A percentile compares a stretch with the other conserved stretches of the same genome.
phyloP scores from a whole-genome alignment of 2,797 vertebrate genomes.

The Bradypodion ventrale region DNA sequence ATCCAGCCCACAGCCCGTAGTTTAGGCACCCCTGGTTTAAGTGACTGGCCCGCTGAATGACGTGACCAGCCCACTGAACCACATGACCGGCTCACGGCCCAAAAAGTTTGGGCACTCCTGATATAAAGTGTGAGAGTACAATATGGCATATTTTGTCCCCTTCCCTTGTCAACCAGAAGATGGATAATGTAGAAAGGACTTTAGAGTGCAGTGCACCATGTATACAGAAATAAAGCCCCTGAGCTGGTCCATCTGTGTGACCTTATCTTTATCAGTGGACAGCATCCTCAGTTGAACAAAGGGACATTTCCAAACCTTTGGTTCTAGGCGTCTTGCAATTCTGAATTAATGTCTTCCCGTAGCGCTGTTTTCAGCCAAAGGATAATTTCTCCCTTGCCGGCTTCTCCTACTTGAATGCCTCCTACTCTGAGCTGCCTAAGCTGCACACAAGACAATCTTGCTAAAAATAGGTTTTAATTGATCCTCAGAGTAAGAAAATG shows the following conservation, averaged over 20 bases:
- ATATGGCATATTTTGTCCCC: neutral
- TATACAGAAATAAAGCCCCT: too few species aligned
- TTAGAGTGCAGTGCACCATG: too few species aligned
- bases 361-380: neutral
- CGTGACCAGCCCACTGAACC: too few species aligned
- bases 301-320: neutral
- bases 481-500: neutral
- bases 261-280: neutral
- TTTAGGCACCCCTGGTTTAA: too few species aligned
- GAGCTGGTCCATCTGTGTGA: neutral
- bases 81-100: too few species aligned
- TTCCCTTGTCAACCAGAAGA: neutral
- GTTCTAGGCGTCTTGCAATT: neutral
- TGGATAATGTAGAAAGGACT: too few species aligned
- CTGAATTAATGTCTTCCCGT: neutral
- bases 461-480: constrained; percentile 12
- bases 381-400: neutral
- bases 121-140: neutral
- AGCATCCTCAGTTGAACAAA: neutral
- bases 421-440: constrained; percentile 8
- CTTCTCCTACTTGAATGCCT: constrained; percentile 10
- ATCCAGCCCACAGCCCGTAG: too few species aligned
- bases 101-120: too few species aligned
- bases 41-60: too few species aligned
- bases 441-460: neutral